Percentiles rank a stretch among this genome's conserved stretches.
Conservation (phyloP, 2,888 invertebrate species). For the Sylvicola cinctus region DNA sequence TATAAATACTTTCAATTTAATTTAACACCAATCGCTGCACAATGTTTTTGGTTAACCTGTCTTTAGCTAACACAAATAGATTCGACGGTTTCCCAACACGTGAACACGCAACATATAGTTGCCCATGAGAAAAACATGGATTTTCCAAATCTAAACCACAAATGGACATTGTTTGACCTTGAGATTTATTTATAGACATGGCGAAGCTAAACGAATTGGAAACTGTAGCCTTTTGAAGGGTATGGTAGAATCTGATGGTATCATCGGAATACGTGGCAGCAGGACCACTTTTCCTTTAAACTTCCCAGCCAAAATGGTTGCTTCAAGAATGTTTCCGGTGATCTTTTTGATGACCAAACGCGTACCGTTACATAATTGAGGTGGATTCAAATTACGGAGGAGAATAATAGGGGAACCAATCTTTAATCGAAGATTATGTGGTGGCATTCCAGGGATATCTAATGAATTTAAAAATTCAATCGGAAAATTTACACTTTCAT, state of each 20-base stretch:
- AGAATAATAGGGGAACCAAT: slow-evolving; percentile 6
- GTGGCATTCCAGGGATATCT: slow-evolving; percentile 3
- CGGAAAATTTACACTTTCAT: slow-evolving; percentile 11
- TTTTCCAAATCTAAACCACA: slow-evolving; percentile 12
- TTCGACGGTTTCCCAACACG: slow-evolving; percentile 6
- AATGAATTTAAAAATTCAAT: slow-evolving; percentile 12
- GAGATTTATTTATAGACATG: slow-evolving; percentile 14
- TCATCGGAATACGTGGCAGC: slow-evolving; percentile 14
- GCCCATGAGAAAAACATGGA: slow-evolving; percentile 13
- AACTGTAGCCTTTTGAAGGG: slow-evolving; percentile 14
- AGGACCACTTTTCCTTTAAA: slow-evolving; percentile 8
- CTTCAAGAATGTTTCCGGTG: not conserved
- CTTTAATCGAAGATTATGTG: slow-evolving; percentile 1
- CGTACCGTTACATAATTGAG: slow-evolving; percentile 7
- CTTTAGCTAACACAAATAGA: slow-evolving; percentile 1
- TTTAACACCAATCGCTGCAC: not conserved
- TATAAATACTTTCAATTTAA: not conserved
- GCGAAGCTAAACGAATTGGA: slow-evolving; percentile 13
- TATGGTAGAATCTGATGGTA: slow-evolving; percentile 13
- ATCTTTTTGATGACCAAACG: slow-evolving; percentile 5
- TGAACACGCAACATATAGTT: slow-evolving; percentile 14
- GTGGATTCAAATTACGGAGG: slow-evolving; percentile 5
- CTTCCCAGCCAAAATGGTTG: too few species aligned
- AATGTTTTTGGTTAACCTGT: slow-evolving; percentile 3
- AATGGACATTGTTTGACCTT: slow-evolving; percentile 12